A percentile compares a stretch with the other conserved stretches of the same genome.
These are phyloP conservation scores for Phengaris alcon DNA, from an alignment of 2,888 invertebrate species.

Conservation along the genomic window DNA sequence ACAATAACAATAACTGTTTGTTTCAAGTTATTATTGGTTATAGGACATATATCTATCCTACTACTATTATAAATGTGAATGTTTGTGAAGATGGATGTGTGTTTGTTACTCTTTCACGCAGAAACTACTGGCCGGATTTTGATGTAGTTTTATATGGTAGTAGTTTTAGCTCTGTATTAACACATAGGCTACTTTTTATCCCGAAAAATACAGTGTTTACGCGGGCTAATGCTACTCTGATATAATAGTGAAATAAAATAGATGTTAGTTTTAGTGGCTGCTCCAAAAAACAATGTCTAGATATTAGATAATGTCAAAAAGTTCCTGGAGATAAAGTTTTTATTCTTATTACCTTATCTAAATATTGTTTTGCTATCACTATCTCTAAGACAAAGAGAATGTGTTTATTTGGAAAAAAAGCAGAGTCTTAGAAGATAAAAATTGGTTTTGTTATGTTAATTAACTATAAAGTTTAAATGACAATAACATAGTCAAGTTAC, in stretches of 20 bases:
- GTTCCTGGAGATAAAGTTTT: constrained; percentile 13
- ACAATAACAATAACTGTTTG: not conserved
- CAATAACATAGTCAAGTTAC: not conserved
- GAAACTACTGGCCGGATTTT: no score
- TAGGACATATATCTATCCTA: no score
- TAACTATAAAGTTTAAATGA: not conserved
- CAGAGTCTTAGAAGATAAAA: not conserved
- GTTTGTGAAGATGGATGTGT: no score
- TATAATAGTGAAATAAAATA: no score
- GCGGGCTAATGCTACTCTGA: no score
- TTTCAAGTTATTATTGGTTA: not conserved
- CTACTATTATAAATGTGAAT: no score
- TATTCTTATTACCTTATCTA: not conserved
- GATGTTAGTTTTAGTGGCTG: not conserved
- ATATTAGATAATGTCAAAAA: constrained; percentile 36
- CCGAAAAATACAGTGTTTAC: no score
- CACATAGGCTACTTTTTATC: no score
- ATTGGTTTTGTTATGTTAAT: not conserved
- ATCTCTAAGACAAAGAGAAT: not conserved
- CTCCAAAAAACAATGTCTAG: constrained; percentile 30
- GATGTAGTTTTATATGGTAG: no score
- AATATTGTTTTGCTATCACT: not conserved
- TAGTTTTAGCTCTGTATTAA: no score
- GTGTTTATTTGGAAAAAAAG: not conserved
- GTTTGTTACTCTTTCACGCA: not conserved